These are phyloP conservation scores for Prochilodus magdalenae DNA, from an alignment of 2,113 vertebrate species.

Conservation along the genomic window DNA sequence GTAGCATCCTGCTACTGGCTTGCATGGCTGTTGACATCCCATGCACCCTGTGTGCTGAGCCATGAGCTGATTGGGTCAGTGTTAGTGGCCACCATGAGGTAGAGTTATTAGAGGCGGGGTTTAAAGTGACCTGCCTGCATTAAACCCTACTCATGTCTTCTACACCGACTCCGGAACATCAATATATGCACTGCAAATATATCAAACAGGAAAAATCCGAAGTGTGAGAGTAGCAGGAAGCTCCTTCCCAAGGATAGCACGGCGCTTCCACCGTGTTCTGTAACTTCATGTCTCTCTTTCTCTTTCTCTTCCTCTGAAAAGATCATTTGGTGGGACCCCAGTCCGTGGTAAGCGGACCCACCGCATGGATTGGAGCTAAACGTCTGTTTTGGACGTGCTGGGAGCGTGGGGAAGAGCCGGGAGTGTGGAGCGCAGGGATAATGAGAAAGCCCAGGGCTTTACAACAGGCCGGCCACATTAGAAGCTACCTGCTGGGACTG, in stretches of 20 bases:
- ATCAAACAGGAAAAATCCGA: too few species aligned
- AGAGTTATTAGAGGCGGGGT: too few species aligned
- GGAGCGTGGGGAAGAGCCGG: conserved; percentile 36
- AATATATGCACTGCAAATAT: not conserved
- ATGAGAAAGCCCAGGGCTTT: conserved; percentile 68
- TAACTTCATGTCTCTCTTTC: not conserved
- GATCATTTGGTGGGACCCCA: conserved; percentile 28
- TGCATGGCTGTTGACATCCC: too few species aligned
- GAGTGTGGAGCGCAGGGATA: conserved; percentile 44
- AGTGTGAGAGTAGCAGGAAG: too few species aligned
- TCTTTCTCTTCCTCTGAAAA: not conserved
- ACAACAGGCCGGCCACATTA: conserved; percentile 85
- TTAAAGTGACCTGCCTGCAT: too few species aligned
- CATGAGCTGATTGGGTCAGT: too few species aligned
- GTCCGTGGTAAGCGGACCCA: conserved; percentile 34
- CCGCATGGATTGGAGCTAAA: conserved; percentile 39
- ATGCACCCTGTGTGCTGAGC: too few species aligned
- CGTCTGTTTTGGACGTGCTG: conserved; percentile 28
- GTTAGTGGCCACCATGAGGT: too few species aligned
- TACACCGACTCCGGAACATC: too few species aligned
- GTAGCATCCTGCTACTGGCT: too few species aligned
- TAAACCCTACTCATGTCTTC: too few species aligned
- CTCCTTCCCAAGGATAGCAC: not conserved
- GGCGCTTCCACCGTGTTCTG: not conserved
- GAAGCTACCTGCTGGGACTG: conserved; percentile 86